These are phyloP conservation scores for Doris montereyensis DNA, from an alignment of 2,888 invertebrate genomes.

Conservation along the genomic window DNA sequence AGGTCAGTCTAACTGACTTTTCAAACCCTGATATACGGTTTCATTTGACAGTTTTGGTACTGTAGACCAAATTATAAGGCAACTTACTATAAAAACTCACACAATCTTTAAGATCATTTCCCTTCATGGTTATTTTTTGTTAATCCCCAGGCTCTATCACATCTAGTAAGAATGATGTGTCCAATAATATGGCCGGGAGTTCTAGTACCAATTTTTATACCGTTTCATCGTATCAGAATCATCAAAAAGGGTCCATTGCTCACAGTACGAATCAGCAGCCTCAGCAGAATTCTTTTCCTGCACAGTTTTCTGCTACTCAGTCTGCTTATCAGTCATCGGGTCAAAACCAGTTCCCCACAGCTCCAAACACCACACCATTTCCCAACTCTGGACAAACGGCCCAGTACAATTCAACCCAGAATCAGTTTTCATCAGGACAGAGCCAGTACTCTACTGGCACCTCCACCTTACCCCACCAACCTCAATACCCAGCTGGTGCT, in stretches of 20 bases:
- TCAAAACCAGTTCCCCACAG: constrained; percentile 45
- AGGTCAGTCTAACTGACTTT: no score
- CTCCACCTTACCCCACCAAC: constrained; percentile 38
- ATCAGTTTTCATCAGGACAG: constrained; percentile 52
- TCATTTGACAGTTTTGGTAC: no score
- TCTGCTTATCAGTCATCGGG: constrained; percentile 33
- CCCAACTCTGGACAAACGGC: constrained; percentile 33
- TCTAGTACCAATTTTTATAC: constrained; percentile 40
- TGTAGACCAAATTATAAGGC: no score
- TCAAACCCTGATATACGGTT: no score
- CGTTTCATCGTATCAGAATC: constrained; percentile 44
- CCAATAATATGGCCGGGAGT: constrained; percentile 25
- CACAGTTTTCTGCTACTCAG: constrained; percentile 42
- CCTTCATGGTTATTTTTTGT: no score
- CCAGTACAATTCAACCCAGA: constrained; percentile 39
- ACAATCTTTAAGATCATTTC: no score
- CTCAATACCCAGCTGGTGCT: constrained; percentile 44
- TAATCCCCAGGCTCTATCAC: constrained; percentile 54
- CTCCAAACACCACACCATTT: constrained; percentile 28
- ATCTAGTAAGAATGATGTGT: constrained; percentile 48
- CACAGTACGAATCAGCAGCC: constrained; percentile 43
- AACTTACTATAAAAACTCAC: no score
- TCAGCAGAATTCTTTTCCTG: constrained; percentile 39
- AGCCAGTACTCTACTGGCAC: constrained; percentile 40
- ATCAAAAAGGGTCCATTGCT: constrained; percentile 42